These are phyloP conservation scores for Galerucella nymphaeae DNA, from an alignment of 2,888 invertebrate species.

Conservation along the genomic window DNA sequence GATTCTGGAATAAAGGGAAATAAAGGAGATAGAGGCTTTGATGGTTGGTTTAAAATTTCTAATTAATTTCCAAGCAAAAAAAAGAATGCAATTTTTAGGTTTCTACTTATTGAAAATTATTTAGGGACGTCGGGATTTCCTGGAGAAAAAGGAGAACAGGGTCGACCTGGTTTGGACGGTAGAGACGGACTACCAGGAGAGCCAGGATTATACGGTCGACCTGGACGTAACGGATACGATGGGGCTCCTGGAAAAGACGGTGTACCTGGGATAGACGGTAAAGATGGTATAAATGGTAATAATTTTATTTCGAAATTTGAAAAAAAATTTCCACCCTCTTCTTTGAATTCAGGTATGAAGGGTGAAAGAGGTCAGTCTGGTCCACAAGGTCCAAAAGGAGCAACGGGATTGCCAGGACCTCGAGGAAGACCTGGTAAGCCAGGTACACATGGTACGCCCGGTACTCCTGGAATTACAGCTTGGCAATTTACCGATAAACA, in stretches of 20 bases:
- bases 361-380: conserved; percentile 78
- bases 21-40: conserved; percentile 29
- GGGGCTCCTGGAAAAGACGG: conserved; percentile 79
- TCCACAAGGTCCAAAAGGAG: conserved; percentile 79
- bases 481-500: conserved; percentile 73
- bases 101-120: neutral
- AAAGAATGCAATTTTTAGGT: neutral
- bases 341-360: conserved; percentile 69
- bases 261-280: conserved; percentile 77
- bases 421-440: conserved; percentile 80
- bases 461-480: conserved; percentile 84
- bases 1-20: conserved; percentile 32
- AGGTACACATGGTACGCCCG: conserved; percentile 79
- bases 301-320: neutral
- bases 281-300: conserved; percentile 72
- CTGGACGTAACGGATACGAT: conserved; percentile 86
- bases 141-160: conserved; percentile 73
- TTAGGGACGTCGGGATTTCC: conserved; percentile 54
- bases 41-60: conserved; percentile 24
- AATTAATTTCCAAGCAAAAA: neutral
- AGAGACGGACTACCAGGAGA: conserved; percentile 91
- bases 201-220: conserved; percentile 88
- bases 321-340: neutral
- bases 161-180: conserved; percentile 83
- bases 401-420: conserved; percentile 74